Percentiles rank a stretch among this genome's conserved stretches.
phyloP scores from a whole-genome alignment of 2,113 vertebrate species.

The Prochilodus magdalenae region DNA sequence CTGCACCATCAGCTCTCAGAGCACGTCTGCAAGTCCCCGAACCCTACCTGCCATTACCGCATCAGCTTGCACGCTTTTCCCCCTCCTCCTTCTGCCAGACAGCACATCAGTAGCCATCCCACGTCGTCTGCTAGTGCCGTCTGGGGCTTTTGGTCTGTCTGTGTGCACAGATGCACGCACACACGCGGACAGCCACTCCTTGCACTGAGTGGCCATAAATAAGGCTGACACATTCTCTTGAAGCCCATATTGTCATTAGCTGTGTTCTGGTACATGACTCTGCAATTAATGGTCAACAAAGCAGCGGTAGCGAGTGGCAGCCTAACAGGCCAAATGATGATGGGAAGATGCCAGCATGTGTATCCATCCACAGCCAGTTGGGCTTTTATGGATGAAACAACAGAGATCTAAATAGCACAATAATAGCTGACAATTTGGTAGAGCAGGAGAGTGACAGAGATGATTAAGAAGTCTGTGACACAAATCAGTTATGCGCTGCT shows the following conservation, averaged over 20 bases:
- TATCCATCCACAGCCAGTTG: slow-evolving; percentile 8
- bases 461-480: too few species aligned
- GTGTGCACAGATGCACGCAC: slow-evolving; percentile 29
- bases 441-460: neutral
- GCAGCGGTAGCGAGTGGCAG: slow-evolving; percentile 6
- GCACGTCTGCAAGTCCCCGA: slow-evolving; percentile 46
- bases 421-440: slow-evolving; percentile 7
- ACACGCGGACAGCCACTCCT: slow-evolving; percentile 47
- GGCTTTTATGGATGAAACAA: neutral
- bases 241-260: slow-evolving; percentile 63
- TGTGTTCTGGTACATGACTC: slow-evolving; percentile 64
- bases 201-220: slow-evolving; percentile 60
- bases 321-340: slow-evolving; percentile 22
- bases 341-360: neutral
- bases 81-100: slow-evolving; percentile 60
- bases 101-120: slow-evolving; percentile 71
- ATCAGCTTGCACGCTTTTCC: slow-evolving; percentile 17
- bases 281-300: slow-evolving; percentile 60
- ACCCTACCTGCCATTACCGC: slow-evolving; percentile 48
- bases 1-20: slow-evolving; percentile 40
- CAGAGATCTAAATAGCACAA: neutral
- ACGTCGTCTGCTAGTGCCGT: slow-evolving; percentile 65
- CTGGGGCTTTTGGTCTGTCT: slow-evolving; percentile 52
- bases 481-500: too few species aligned
- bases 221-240: slow-evolving; percentile 57